These are phyloP conservation scores for Pelobates fuscus DNA, from an alignment of 2,113 vertebrate species.

Conservation along the genomic window DNA sequence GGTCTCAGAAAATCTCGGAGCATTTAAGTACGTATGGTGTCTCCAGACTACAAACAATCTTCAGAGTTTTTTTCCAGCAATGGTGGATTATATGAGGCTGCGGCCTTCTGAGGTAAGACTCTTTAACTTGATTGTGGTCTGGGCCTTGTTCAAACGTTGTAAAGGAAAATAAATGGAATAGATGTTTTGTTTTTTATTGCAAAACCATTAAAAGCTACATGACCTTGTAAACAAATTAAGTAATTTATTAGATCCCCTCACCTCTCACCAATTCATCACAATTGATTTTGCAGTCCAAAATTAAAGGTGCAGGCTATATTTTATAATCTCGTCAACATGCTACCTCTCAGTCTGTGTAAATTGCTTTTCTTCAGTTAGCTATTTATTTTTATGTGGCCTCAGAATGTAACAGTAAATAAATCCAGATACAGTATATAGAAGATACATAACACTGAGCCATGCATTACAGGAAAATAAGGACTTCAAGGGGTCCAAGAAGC, in stretches of 20 bases:
- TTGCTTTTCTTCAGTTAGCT: constrained; percentile 30
- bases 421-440: too few species aligned
- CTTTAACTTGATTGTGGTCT: constrained; percentile 69
- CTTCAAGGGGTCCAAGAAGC: too few species aligned
- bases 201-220: constrained; percentile 70
- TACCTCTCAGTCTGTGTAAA: constrained; percentile 47
- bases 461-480: too few species aligned
- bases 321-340: constrained; percentile 57
- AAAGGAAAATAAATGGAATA: constrained; percentile 71
- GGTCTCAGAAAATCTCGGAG: constrained; percentile 65
- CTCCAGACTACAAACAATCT: constrained; percentile 9
- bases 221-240: constrained; percentile 71
- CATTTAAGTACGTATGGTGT: constrained; percentile 56
- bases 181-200: constrained; percentile 76
- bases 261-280: constrained; percentile 4
- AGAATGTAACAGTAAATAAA: constrained; percentile 35
- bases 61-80: constrained; percentile 51
- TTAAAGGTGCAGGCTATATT: constrained; percentile 59
- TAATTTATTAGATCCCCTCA: constrained; percentile 65
- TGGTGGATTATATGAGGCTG: constrained; percentile 68
- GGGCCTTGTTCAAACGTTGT: constrained; percentile 66
- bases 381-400: constrained; percentile 45
- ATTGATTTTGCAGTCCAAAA: constrained; percentile 60
- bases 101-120: constrained; percentile 62
- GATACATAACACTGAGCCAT: too few species aligned